Evolutionary conservation across 2,888 invertebrate genomes (phyloP), one percentile per base, ranked within the genome.

Genomic region (Amiota communis): DNA sequence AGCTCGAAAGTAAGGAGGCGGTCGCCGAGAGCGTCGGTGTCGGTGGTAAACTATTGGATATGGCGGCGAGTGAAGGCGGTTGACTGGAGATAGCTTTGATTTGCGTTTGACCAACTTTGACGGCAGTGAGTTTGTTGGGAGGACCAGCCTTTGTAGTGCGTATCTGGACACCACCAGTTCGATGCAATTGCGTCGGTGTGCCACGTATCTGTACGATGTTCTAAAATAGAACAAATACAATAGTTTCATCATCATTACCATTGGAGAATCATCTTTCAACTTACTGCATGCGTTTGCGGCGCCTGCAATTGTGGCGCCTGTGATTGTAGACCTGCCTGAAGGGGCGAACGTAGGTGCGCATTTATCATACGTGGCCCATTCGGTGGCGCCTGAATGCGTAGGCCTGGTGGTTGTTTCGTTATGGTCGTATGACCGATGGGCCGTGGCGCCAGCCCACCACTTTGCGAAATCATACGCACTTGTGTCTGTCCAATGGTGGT

Each of bases 381-480:
- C 48, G 82, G 81, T 47, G 87, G 85, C 48, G 84, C 85, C 69
- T 89, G 90, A 78, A 90, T 85, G 68, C 90, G 87, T 71, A 90
- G 86, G 46, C 87, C 85, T 70, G 86, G 77, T 72, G 87, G 87
- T 76, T 90, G 90, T 76, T 91, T 89, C 65, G 91, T 89, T 83
- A 90, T 90, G 76, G 90, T 90, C 67, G 90, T 90, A 73, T 90
- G 90, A n/a, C 89, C 89, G 74, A 89, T 87, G 9, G 90, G 89
- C 70, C 90, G 86, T 53, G 86, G 86, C 56, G 78, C 67, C 11
- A 74, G 75, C 74, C 86, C 81, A 15, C 89, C 81, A 76, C 86
- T 85, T 72, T 90, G 90, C 75, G 92, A 90, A 86, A 93, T 92
- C 85, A 94, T 91, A 81, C 93, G 91, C 78, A 94, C 92, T 88